Base-by-base conservation (phyloP, 2,113 vertebrate species). In the Sardina pilchardus region DNA sequence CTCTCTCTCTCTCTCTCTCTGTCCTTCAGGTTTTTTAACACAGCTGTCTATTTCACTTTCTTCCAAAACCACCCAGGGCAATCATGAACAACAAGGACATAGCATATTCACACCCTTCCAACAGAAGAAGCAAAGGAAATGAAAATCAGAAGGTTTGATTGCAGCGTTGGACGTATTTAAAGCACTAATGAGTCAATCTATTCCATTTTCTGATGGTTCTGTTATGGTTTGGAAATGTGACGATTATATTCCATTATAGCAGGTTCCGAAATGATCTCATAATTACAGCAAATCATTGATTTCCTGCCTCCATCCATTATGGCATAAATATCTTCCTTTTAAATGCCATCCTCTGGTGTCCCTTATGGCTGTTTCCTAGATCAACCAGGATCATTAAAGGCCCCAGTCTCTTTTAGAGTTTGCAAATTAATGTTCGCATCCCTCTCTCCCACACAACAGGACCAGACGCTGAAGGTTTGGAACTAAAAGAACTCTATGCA, bases 211-310 rank as follows among this genome's bases (percentile, higher is more conserved):
- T 50, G 10, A 19, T 16, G 3, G 48, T 50, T 50, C 48, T 50
- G 48, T 16, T 50, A 50, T 16, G 48, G 12, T 50, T 50, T 50
- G 48, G 48, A 50, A 50, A 50, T 50, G 87, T 43, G 43, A 82
- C 83, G 87, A 88, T 88, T 88, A 87, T 78, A 88, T 50, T 48
- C 86, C 78, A 89, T 89, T 86, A 90, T 88, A 88, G 84, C 50
- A 88, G 59, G 86, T 86, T 88, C 86, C 87, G 86, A 82, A 82
- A 63, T 82, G 84, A 86, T 82, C 89, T 88, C 71, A 86, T 86
- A 82, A 81, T 86, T 84, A 50, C 48, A 88, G 83, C 86, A 81
- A 84, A 26, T 89, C 88, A 82, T 82, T 83, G 83, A 90, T 90
- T 88, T 87, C 89, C 85, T 86, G 84, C 78, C 59, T 81, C 82